These are phyloP conservation scores for Acridotheres tristis DNA, from an alignment of 2,797 vertebrate species.

Conservation along the genomic window DNA sequence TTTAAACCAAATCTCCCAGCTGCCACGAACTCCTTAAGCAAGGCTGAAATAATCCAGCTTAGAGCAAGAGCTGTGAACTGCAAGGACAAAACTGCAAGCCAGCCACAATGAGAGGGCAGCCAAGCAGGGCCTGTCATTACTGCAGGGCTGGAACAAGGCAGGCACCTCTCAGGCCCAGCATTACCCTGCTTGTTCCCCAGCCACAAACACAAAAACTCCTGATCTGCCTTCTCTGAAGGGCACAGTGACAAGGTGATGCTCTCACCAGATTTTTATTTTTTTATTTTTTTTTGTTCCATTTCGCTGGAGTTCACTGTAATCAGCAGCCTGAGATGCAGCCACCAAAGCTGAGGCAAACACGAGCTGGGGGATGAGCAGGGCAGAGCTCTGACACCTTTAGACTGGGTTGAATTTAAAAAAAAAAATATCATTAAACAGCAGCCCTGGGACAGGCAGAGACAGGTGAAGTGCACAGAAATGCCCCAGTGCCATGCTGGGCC, in stretches of 20 bases:
- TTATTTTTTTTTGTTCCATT: not conserved
- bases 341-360: not conserved
- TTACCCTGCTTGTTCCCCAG: not conserved
- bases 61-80: not conserved
- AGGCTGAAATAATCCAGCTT: not conserved
- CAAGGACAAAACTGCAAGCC: not conserved
- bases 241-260: not conserved
- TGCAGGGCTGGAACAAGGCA: not conserved
- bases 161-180: not conserved
- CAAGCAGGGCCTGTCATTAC: constrained; percentile 18
- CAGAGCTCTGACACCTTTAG: not conserved
- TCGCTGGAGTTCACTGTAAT: not conserved
- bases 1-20: not conserved
- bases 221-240: not conserved
- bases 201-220: not conserved
- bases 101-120: constrained; percentile 31
- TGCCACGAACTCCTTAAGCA: not conserved
- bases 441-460: too few relatives aligned
- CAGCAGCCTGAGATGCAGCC: not conserved
- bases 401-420: not conserved
- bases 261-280: not conserved
- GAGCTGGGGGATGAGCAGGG: not conserved
- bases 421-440: not conserved
- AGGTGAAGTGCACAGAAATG: too few relatives aligned
- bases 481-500: too few relatives aligned